phyloP scores from a whole-genome alignment of 2,888 invertebrate species.

The Pseudococcus viburni region DNA sequence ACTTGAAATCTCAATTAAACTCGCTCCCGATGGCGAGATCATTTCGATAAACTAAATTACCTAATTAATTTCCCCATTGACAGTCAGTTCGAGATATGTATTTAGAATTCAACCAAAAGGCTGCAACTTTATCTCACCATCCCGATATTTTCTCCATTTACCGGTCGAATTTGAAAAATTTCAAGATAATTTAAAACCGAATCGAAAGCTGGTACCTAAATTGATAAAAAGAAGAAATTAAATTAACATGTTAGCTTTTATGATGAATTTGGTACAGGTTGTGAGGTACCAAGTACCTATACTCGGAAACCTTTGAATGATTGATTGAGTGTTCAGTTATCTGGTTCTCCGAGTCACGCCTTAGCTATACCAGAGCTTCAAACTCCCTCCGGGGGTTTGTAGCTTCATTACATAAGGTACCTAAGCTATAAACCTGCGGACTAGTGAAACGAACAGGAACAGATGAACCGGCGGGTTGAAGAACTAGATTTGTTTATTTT shows the following conservation, averaged over 20 bases:
- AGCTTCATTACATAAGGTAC: slow-evolving; percentile 26
- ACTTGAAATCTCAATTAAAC: not conserved
- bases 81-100: not conserved
- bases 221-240: slow-evolving; percentile 10
- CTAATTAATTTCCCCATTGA: slow-evolving; percentile 15
- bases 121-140: not conserved
- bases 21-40: not conserved
- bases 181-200: not conserved
- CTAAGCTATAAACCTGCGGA: not conserved
- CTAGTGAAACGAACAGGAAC: slow-evolving; percentile 11
- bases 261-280: slow-evolving; percentile 5
- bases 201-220: not conserved
- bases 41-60: not conserved
- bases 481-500: slow-evolving; percentile 54
- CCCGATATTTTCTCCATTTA: not conserved
- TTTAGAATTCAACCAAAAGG: not conserved
- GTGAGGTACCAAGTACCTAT: not conserved
- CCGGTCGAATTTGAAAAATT: not conserved
- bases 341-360: slow-evolving; percentile 52
- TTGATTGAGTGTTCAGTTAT: slow-evolving; percentile 45
- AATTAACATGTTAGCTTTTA: slow-evolving; percentile 21
- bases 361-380: not conserved
- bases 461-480: not conserved
- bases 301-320: slow-evolving; percentile 42
- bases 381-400: not conserved